Conservation (phyloP, 2,113 vertebrate genomes). For the Corythoichthys intestinalis region DNA sequence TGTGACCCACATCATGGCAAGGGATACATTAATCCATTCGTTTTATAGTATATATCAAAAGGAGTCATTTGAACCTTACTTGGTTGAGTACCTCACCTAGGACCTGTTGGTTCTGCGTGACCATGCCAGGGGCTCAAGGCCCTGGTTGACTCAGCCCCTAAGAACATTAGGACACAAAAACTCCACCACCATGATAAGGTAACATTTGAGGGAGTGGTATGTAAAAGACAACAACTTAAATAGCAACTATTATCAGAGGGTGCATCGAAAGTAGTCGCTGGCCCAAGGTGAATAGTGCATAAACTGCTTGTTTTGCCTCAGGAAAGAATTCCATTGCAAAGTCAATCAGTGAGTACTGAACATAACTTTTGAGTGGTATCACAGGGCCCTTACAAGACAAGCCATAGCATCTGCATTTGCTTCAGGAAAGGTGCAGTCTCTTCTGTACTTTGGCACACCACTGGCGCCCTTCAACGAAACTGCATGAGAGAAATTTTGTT, state of each 20-base stretch:
- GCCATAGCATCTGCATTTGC: not conserved
- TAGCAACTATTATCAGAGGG: not conserved
- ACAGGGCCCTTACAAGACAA: not conserved
- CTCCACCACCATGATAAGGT: too few relatives aligned
- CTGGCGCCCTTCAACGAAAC: not conserved
- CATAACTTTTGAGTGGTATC: not conserved
- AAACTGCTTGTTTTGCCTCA: not conserved
- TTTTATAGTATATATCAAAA: too few relatives aligned
- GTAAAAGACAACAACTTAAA: not conserved
- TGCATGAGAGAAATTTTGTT: not conserved
- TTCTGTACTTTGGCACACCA: not conserved
- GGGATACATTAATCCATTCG: too few relatives aligned
- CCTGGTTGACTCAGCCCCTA: too few relatives aligned
- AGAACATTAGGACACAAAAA: too few relatives aligned
- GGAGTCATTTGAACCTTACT: too few relatives aligned
- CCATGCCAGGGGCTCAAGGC: too few relatives aligned
- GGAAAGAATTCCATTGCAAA: not conserved
- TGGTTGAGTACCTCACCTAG: too few relatives aligned
- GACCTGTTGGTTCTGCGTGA: too few relatives aligned
- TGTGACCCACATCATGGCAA: too few relatives aligned
- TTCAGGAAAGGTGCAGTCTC: not conserved
- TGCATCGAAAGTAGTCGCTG: not conserved
- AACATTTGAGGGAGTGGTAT: not conserved
- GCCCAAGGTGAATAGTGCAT: not conserved
- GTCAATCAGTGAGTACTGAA: not conserved